phyloP scores from a whole-genome alignment of 2,888 invertebrate genomes.

The Amblyjoppa proteus region DNA sequence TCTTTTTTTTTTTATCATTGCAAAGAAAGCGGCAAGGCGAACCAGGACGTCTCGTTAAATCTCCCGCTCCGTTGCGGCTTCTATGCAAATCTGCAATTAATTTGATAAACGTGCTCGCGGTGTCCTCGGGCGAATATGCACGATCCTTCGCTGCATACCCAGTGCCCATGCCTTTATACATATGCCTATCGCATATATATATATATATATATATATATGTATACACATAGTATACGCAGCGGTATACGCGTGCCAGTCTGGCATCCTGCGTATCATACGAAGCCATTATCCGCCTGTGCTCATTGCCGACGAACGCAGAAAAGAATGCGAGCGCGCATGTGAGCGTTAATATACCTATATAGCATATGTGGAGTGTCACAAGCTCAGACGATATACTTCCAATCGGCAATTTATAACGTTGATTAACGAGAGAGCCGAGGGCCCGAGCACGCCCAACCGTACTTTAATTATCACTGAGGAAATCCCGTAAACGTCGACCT shows the following conservation, averaged over 20 bases:
- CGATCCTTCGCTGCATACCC: conserved; percentile 53
- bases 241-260: conserved; percentile 45
- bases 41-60: conserved; percentile 60
- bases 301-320: conserved; percentile 33
- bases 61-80: conserved; percentile 45
- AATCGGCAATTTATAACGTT: conserved; percentile 74
- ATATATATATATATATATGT: conserved; percentile 16
- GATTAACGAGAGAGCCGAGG: conserved; percentile 73
- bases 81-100: conserved; percentile 75
- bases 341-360: conserved; percentile 7
- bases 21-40: conserved; percentile 31
- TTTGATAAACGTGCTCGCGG: conserved; percentile 71
- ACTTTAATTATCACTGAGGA: conserved; percentile 71
- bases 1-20: conserved; percentile 7
- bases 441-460: conserved; percentile 62
- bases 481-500: conserved; percentile 63
- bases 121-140: conserved; percentile 55
- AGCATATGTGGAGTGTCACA: conserved; percentile 53
- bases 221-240: conserved; percentile 46
- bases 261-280: conserved; percentile 41
- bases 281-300: not conserved
- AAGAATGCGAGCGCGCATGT: conserved; percentile 46
- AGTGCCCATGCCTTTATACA: not conserved
- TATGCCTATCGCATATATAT: too few species aligned
- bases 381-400: conserved; percentile 68